Evolutionary conservation across 2,797 vertebrate species (phyloP).

Genomic region (Oreortyx pictus): DNA sequence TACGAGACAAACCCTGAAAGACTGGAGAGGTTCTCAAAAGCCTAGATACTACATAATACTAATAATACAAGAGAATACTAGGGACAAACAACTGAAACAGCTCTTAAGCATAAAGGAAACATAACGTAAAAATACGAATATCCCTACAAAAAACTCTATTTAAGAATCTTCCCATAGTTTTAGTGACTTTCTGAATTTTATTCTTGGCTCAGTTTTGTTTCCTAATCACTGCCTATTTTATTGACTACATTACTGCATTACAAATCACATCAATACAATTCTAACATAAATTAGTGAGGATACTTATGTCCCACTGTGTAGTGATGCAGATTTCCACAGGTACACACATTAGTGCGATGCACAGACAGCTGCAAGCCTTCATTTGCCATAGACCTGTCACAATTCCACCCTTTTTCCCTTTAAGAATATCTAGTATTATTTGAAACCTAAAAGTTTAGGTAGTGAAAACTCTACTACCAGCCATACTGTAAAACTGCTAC

Average conservation of each 20-base stretch:
- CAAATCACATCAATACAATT: too few species aligned
- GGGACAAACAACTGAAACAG: background rate
- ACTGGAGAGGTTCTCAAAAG: background rate
- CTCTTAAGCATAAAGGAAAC: background rate
- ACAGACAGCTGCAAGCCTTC: slow-evolving; percentile 48
- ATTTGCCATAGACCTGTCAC: slow-evolving; percentile 46
- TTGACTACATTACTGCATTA: background rate
- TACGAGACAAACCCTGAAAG: background rate
- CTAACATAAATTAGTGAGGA: too few species aligned
- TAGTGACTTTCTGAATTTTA: background rate
- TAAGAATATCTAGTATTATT: slow-evolving; percentile 29
- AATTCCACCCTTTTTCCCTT: background rate
- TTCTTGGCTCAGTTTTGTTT: slow-evolving; percentile 25
- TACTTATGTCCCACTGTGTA: background rate
- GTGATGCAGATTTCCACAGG: background rate
- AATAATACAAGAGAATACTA: background rate
- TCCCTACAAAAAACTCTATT: background rate
- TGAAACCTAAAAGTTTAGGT: background rate
- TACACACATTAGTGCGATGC: background rate
- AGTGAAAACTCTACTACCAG: background rate
- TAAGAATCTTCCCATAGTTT: background rate
- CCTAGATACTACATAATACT: background rate
- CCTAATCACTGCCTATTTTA: slow-evolving; percentile 12
- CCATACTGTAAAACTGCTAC: background rate
- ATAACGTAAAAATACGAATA: background rate